Conservation (phyloP, 2,113 vertebrate genomes). For the Cricetomys ansorgei region DNA sequence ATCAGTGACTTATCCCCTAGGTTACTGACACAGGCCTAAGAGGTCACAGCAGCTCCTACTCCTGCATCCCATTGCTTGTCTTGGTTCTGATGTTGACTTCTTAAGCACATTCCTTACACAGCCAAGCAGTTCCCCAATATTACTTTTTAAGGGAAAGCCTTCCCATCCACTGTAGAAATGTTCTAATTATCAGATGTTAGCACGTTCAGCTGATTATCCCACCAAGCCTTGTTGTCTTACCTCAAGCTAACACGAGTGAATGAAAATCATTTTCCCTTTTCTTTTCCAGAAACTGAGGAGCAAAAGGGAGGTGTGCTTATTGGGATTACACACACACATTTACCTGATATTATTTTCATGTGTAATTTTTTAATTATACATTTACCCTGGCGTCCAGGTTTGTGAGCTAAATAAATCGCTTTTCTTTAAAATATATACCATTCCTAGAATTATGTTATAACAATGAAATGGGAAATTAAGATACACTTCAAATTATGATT, state of each 20-base stretch:
- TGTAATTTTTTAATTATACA: background rate
- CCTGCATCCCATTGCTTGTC: background rate
- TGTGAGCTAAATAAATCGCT: background rate
- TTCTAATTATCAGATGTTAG: background rate
- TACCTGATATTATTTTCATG: background rate
- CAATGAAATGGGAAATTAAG: background rate
- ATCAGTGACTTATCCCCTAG: too few relatives aligned
- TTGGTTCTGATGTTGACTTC: background rate
- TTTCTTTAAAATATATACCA: background rate
- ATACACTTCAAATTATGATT: background rate
- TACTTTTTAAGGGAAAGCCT: background rate
- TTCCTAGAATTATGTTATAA: background rate
- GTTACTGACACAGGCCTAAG: background rate
- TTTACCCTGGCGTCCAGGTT: background rate
- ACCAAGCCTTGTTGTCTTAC: background rate
- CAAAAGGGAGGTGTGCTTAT: background rate
- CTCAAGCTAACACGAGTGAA: background rate
- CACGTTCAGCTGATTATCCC: background rate
- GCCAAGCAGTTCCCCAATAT: background rate
- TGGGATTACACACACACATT: background rate
- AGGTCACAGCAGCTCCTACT: background rate
- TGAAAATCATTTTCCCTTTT: background rate
- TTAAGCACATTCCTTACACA: background rate
- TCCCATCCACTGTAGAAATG: background rate
- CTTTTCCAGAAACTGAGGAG: background rate